Evolutionary conservation across 2,113 vertebrate species (phyloP).

Genomic region (Antechinus stuartii): DNA sequence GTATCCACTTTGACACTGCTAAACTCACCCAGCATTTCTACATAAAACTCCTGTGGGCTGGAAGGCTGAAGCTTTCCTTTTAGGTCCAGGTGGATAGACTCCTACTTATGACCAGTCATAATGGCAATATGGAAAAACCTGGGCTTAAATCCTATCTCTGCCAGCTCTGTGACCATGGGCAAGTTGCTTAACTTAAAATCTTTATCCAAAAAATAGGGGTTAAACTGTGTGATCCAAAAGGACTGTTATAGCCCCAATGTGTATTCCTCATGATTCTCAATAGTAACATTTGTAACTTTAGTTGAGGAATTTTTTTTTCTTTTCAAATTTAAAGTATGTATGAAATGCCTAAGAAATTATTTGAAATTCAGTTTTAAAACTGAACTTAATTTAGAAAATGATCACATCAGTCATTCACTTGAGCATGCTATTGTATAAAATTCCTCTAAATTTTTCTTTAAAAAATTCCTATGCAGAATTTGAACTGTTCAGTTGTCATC

Average conservation of each 20-base stretch:
- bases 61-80: neutral
- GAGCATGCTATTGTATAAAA: constrained; percentile 6
- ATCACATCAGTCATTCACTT: constrained; percentile 45
- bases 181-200: neutral
- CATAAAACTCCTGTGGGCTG: neutral
- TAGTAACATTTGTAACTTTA: neutral
- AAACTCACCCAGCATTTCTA: neutral
- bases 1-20: neutral
- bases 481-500: constrained; percentile 42
- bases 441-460: neutral
- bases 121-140: neutral
- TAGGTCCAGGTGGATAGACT: neutral
- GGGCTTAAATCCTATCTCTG: neutral
- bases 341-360: constrained; percentile 49
- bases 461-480: constrained; percentile 40
- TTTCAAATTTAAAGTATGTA: constrained; percentile 46
- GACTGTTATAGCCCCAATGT: neutral
- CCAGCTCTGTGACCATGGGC: neutral
- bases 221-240: neutral
- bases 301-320: constrained; percentile 16
- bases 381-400: constrained; percentile 48
- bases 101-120: neutral
- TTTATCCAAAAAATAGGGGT: neutral
- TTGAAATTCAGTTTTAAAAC: constrained; percentile 50
- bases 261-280: neutral